Base-by-base conservation (phyloP, 2,888 invertebrate species). In the Melipona bicolor region DNA sequence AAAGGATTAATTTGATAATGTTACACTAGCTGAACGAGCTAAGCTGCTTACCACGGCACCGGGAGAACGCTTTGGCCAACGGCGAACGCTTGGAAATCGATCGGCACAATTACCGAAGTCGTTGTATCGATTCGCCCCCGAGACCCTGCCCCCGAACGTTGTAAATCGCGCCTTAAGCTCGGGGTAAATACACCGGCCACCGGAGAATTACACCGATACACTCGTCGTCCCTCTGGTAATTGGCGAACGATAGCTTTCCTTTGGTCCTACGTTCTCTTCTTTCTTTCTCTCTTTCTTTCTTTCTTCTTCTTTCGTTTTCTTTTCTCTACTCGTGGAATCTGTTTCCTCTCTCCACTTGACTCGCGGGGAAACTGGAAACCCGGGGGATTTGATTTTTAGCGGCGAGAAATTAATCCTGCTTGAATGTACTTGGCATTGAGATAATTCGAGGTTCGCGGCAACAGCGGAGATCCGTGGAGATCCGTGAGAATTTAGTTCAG, bases 91-190 rank as follows among this genome's bases (percentile, higher is more conserved):
- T 75, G 67, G 73, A 70, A 74, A 79, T 32, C 79, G 83, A 83
- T 85, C 83, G 83, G 74, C 83, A 79, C 80, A 84, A 77, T 85
- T 81, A 83, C 80, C 79, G 43, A 77, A 83, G 83, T 83, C 80
- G 80, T 74, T 83, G 73, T 79, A 85, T 85, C 84, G 85, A 85
- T 84, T 77, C 71, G 71, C 62, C 62, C 15, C 50, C 76, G 74
- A 56, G 67, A 52, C 74, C 61, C 15, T 43, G 27, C 24, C 54
- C 64, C 61, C 59, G 32, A 64, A 68, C 73, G 73, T 71, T 77
- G 80, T 76, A 77, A 85, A 84, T 84, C 77, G 77, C 77, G 56
- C 71, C 56, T 74, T 75, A 81, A 85, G 84, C 64, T 62, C 61
- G 24, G 32, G 64, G 71, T 84, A 84, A 79, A 84, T 79, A 83